Base-by-base conservation (phyloP, 2,888 invertebrate species). In the Carterocephalus palaemon region DNA sequence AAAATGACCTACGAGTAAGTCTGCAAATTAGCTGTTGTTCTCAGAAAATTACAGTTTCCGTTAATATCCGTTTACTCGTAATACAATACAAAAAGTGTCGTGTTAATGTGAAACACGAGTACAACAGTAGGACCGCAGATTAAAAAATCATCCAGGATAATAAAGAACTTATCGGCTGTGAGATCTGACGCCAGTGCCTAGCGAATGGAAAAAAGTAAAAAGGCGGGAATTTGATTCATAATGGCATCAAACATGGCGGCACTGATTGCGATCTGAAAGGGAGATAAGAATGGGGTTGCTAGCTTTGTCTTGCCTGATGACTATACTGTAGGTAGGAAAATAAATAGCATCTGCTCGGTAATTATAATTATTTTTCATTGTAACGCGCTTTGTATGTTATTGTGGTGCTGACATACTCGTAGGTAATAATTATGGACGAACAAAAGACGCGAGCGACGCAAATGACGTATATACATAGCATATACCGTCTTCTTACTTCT, bases 71-170 rank as follows among this genome's bases (percentile, higher is more conserved):
- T 48, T 42, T 48, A 48, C 47, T 32, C 39, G 40, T 39, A 47
- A 48, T 60, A 64, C 60, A 66, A 67, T 61, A 65, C 70, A 70
- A 71, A 43, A 43, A 43, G 43, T 23, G 43, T 43, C 70, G 71
- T 68, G 67, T 53, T 69, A 72, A 75, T 75, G 73, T 64, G 70
- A 78, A 79, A 75, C 70, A 59, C 56, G 71, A 68, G 66, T 65
- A 52, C 38, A 50, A 59, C 67, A 67, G 66, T 75, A 67, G 64
- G 61, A 63, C 56, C 71, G 67, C 66, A 80, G 79, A 82, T 82
- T 80, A 83, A 81, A 82, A 83, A 80, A 81, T 81, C 80, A 81
- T 82, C 76, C 79, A 79, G 81, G 77, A 82, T 82, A 82, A 83
- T 84, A 82, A 82, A 80, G 79, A 74, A 70, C 67, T 83, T 83